Conservation (phyloP, 2,888 invertebrate species). For the Stenurella melanura region DNA sequence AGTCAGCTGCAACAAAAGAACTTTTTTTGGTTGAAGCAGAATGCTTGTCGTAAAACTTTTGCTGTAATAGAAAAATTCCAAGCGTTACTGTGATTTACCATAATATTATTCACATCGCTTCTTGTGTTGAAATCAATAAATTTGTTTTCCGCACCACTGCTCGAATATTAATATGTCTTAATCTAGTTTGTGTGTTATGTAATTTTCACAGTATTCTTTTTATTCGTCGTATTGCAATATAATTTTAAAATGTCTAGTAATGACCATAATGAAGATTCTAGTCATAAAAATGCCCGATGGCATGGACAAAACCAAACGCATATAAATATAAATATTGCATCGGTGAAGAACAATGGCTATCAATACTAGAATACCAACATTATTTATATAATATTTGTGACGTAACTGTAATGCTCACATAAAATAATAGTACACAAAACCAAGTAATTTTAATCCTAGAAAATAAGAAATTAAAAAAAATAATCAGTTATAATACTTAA, state of each 20-base stretch:
- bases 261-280: conserved; percentile 15
- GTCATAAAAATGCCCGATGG: conserved; percentile 26
- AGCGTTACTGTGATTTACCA: neutral
- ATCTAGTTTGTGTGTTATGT: neutral
- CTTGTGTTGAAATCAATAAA: neutral
- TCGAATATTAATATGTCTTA: conserved; percentile 7
- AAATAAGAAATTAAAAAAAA: neutral
- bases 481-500: no score
- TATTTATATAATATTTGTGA: conserved; percentile 31
- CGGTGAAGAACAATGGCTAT: conserved; percentile 14
- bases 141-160: neutral
- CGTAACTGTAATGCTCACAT: neutral
- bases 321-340: conserved; percentile 39
- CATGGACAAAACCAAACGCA: conserved; percentile 26
- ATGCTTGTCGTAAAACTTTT: neutral
- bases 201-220: conserved; percentile 4
- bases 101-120: neutral
- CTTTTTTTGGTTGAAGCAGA: no score
- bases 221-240: conserved; percentile 1
- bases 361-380: conserved; percentile 23
- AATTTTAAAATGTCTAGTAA: neutral
- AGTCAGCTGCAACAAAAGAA: no score
- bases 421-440: neutral
- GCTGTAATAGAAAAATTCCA: neutral
- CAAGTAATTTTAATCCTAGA: neutral